phyloP scores from a whole-genome alignment of 2,797 vertebrate species.

The Amniataba percoides region DNA sequence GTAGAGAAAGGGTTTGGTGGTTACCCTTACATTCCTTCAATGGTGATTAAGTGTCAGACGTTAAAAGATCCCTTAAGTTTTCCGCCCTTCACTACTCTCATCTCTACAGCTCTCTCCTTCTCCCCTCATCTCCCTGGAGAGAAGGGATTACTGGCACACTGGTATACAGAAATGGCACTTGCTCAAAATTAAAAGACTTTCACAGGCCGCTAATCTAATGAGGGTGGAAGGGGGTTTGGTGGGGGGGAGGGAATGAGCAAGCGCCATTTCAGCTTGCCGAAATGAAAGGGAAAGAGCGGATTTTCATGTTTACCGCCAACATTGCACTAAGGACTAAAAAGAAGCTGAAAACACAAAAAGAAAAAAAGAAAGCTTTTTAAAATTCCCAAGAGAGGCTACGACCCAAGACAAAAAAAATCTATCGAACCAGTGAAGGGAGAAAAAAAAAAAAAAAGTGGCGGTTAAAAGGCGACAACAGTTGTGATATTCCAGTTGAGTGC shows the following conservation, averaged over 20 bases:
- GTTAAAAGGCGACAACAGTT: constrained; percentile 49
- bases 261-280: constrained; percentile 62
- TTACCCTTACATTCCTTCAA: constrained; percentile 65
- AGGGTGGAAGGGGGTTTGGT: constrained; percentile 58
- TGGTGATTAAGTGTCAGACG: constrained; percentile 77
- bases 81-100: constrained; percentile 69
- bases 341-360: constrained; percentile 34
- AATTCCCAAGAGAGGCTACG: constrained; percentile 42
- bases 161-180: constrained; percentile 83
- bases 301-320: constrained; percentile 77
- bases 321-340: constrained; percentile 59
- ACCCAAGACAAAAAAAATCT: constrained; percentile 46
- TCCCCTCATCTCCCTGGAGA: constrained; percentile 72
- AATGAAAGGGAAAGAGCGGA: constrained; percentile 68
- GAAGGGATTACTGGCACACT: constrained; percentile 82
- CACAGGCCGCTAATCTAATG: constrained; percentile 85
- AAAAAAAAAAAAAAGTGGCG: constrained; percentile 13
- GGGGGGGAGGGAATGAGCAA: constrained; percentile 24
- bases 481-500: constrained; percentile 51
- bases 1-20: constrained; percentile 53
- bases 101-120: constrained; percentile 65
- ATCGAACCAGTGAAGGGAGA: constrained; percentile 24
- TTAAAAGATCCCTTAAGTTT: constrained; percentile 82
- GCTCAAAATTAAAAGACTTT: constrained; percentile 86
- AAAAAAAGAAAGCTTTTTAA: constrained; percentile 41